phyloP scores from a whole-genome alignment of 2,888 invertebrate genomes.

The Drosophila quinaria region DNA sequence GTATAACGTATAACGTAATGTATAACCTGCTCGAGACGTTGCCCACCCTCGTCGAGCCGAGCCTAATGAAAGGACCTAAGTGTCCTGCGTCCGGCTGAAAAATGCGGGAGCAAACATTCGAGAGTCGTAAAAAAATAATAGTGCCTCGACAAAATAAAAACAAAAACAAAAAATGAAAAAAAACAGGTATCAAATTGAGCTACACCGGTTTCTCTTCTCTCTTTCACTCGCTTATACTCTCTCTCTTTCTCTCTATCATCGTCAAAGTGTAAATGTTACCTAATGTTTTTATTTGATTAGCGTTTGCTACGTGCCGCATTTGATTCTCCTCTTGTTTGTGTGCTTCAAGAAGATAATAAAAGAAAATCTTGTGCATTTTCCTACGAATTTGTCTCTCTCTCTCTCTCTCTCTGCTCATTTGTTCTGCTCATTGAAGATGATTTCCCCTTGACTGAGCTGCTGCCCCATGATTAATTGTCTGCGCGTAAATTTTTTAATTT shows the following conservation, averaged over 20 bases:
- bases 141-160: conserved; percentile 41
- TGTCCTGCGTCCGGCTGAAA: conserved; percentile 57
- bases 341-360: conserved; percentile 19
- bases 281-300: conserved; percentile 82
- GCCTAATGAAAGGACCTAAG: conserved; percentile 76
- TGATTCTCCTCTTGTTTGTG: conserved; percentile 45
- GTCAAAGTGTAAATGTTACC: conserved; percentile 77
- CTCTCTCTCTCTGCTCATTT: conserved; percentile 29
- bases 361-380: conserved; percentile 74
- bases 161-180: conserved; percentile 4
- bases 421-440: conserved; percentile 34
- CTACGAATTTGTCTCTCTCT: conserved; percentile 48
- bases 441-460: conserved; percentile 42
- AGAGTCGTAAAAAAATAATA: conserved; percentile 79
- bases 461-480: conserved; percentile 74
- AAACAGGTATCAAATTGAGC: conserved; percentile 63
- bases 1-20: conserved; percentile 62
- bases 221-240: conserved; percentile 2
- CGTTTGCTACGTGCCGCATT: conserved; percentile 77
- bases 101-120: conserved; percentile 69
- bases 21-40: conserved; percentile 29
- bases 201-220: conserved; percentile 36
- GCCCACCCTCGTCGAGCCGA: conserved; percentile 64
- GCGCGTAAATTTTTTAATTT: conserved; percentile 82
- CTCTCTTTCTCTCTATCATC: neutral